Base-by-base conservation (phyloP, 92 coral and sea anemone species). In the Epizoanthus fatuus region DNA sequence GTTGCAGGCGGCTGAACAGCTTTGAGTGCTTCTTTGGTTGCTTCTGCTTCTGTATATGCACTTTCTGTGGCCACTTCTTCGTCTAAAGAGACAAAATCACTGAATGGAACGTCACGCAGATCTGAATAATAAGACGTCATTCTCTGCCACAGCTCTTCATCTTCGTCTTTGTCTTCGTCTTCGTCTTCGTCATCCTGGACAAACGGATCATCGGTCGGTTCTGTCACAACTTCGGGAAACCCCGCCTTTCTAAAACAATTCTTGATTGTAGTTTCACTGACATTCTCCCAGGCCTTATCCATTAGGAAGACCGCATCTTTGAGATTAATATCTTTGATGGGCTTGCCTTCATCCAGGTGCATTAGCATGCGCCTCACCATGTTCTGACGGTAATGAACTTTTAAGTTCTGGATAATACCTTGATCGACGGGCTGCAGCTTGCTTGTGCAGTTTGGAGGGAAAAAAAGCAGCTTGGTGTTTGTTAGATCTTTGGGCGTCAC, bases 361-460 rank as follows among this genome's bases (percentile, higher is more conserved):
- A 51, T 49, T 13, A 75, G 25, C 71, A 81, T 56, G 63, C 69
- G 74, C 29, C 87, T 35, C 51, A 83, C 69, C 51, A 83, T 58
- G 55, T 14, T 81, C 8, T 54, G 57, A 25, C 79, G 58, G 68
- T 81, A 81, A 25, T 40, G 86, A 52, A 67, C 58, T 58, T 81
- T 81, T 16, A 81, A 52, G 79, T 72, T 75, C 69, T 83, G 87
- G 65, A 68, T 81, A 47, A 81, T 81, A 29, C 86, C 86, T 54
- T 54, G 76, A 32, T 81, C 86, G 62, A 67, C 40, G 52, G 86
- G 84, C 71, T 80, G 84, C 35, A 80, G 84, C 9, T 80, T 80
- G 59, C 56, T 45, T 17, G 84, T 80, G 56, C 72, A 62, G 84
- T 80, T 80, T 16, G 79, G 86, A 17, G 86, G 12, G 12, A 81